Evolutionary conservation across 2,113 vertebrate species (phyloP), one percentile per base, ranked within the genome.

Genomic region (Carettochelys insculpta): DNA sequence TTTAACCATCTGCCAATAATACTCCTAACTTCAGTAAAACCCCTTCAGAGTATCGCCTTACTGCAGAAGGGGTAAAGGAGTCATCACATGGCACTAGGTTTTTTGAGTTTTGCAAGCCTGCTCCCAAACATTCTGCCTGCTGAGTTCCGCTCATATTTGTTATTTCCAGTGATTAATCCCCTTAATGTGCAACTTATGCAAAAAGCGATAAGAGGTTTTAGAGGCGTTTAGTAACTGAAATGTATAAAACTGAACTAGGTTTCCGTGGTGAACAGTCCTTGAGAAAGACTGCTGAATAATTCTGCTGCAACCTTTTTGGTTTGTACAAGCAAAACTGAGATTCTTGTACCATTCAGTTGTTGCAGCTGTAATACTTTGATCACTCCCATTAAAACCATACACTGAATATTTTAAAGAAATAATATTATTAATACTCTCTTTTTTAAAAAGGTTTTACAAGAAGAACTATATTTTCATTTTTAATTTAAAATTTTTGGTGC

Each of bases 401-500:
- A 19, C 24, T 89, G 8, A 41, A 34, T 92, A 87, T 82, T 85
- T 91, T 87, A 78, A 6, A 87, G 92, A 65, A 92, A 79, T 53
- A 82, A 47, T 83, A 77, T 51, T 51, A 87, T 86, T 90, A 89
- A 90, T 73, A 68, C 78, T 61, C 48, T 50, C 90, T 91, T 56
- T 43, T 85, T 94, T 94, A 11, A 51, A 87, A 92, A 86, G 25
- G 31, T 80, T 29, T 76, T 79, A 80, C 8, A 50, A 47, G 82
- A 52, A 8, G 22, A 96, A 53, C 76, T 54, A 3, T 93, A 88
- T 91, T 81, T 96, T 87, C 51, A 52, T 2, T 75, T 95, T 94
- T 97, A 93, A 95, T 95, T 96, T 87, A 88, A 65, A 94, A 85
- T 58, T 85, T 92, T n/a, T 47, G 53, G 47, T 90, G 54, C 52